A percentile compares a stretch with the other conserved stretches of the same genome.
phyloP scores from a whole-genome alignment of 2,888 invertebrate species.

The Leptinotarsa juncta region DNA sequence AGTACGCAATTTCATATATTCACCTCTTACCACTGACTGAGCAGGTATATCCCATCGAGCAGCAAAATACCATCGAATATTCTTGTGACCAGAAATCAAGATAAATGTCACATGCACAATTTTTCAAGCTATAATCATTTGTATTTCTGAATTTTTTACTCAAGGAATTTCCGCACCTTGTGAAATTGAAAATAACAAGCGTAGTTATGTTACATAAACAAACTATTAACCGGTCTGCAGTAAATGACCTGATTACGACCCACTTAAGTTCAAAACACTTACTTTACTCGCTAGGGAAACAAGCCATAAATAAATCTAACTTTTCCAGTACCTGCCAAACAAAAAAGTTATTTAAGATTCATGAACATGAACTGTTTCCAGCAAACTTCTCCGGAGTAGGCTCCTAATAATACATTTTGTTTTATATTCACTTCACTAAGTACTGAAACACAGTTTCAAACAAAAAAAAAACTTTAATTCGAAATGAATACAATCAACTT shows the following conservation, averaged over 20 bases:
- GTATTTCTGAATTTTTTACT: no score
- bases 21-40: no score
- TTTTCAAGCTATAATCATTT: no score
- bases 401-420: not conserved
- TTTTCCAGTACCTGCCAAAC: not conserved
- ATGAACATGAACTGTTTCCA: not conserved
- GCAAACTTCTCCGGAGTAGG: not conserved
- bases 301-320: not conserved
- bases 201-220: not conserved
- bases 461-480: not conserved
- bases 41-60: no score
- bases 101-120: no score
- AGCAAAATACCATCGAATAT: no score
- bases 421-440: slow-evolving; percentile 1
- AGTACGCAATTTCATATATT: no score
- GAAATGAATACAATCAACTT: not conserved
- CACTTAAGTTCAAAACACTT: not conserved
- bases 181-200: not conserved
- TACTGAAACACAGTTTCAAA: slow-evolving; percentile 1
- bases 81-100: no score
- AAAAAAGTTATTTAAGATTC: not conserved
- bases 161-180: not conserved
- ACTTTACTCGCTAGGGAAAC: not conserved
- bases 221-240: not conserved
- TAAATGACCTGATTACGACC: not conserved